A percentile compares a stretch with the other conserved stretches of the same genome.
Conservation (phyloP, 2,888 invertebrate species). For the Andrena camellia region DNA sequence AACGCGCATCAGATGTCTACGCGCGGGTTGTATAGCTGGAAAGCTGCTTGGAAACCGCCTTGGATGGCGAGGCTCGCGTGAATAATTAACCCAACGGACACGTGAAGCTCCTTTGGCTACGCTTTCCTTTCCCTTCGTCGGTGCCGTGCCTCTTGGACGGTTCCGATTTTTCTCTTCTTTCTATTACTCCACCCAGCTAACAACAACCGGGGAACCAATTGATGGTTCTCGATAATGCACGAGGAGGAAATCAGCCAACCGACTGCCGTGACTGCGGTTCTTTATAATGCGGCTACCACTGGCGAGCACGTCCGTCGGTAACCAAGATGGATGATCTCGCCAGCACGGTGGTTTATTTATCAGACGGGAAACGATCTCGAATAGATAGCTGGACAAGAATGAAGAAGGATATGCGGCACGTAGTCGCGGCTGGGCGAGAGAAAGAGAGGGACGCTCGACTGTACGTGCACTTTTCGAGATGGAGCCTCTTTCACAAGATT, state of each 20-base stretch:
- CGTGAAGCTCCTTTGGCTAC: not conserved
- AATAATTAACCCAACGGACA: slow-evolving; percentile 29
- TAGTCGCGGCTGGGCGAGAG: not conserved
- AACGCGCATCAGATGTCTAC: slow-evolving; percentile 10
- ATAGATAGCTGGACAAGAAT: slow-evolving; percentile 49
- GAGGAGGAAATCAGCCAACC: slow-evolving; percentile 49
- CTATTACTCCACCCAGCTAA: slow-evolving; percentile 17
- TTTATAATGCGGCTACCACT: slow-evolving; percentile 61
- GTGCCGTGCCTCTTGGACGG: slow-evolving; percentile 7
- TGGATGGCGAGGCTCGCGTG: slow-evolving; percentile 2
- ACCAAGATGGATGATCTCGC: slow-evolving; percentile 49
- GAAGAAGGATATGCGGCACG: slow-evolving; percentile 50
- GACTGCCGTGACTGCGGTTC: slow-evolving; percentile 53
- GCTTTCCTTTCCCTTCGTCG: not conserved
- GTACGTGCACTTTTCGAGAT: slow-evolving; percentile 51
- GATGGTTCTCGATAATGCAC: slow-evolving; percentile 67
- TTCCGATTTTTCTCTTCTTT: not conserved
- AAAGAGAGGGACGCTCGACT: slow-evolving; percentile 6
- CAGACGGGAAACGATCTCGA: slow-evolving; percentile 46
- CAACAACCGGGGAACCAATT: slow-evolving; percentile 44
- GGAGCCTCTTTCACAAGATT: slow-evolving; percentile 58
- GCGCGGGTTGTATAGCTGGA: not conserved
- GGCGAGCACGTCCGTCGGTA: slow-evolving; percentile 41
- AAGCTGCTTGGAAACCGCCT: slow-evolving; percentile 11
- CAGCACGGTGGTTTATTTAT: slow-evolving; percentile 60